These are phyloP conservation scores for Peromyscus polionotus DNA, from an alignment of 2,113 vertebrate species.

Conservation along the genomic window DNA sequence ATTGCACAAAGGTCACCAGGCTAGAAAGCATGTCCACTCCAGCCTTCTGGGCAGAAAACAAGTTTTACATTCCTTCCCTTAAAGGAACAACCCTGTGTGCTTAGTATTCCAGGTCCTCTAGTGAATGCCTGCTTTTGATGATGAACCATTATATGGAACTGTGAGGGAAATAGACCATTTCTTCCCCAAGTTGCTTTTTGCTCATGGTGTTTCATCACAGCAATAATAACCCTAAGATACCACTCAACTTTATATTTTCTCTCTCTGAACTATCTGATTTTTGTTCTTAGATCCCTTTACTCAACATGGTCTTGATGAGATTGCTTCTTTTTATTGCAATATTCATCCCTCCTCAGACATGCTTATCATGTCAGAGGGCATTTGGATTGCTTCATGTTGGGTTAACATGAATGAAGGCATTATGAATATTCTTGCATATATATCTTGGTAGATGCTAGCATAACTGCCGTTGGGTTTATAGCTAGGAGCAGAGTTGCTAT, in stretches of 20 bases:
- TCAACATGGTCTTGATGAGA: neutral
- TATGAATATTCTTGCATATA: neutral
- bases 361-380: neutral
- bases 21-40: neutral
- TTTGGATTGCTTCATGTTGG: neutral
- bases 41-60: neutral
- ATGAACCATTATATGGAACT: neutral
- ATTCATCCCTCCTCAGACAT: neutral
- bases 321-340: neutral
- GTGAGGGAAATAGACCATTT: neutral
- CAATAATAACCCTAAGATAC: neutral
- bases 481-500: neutral
- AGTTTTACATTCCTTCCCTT: conserved; percentile 3
- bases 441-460: neutral
- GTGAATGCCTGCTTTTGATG: neutral
- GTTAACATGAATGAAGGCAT: neutral
- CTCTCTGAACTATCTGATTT: neutral
- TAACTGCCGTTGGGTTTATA: neutral
- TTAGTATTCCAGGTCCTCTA: neutral
- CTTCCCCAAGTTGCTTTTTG: neutral
- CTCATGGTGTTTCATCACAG: neutral
- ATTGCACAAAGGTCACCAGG: neutral
- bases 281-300: neutral
- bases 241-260: neutral
- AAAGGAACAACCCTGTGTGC: neutral